These are phyloP conservation scores for Stratiomys singularior DNA, from an alignment of 2,888 invertebrate species.

Conservation along the genomic window DNA sequence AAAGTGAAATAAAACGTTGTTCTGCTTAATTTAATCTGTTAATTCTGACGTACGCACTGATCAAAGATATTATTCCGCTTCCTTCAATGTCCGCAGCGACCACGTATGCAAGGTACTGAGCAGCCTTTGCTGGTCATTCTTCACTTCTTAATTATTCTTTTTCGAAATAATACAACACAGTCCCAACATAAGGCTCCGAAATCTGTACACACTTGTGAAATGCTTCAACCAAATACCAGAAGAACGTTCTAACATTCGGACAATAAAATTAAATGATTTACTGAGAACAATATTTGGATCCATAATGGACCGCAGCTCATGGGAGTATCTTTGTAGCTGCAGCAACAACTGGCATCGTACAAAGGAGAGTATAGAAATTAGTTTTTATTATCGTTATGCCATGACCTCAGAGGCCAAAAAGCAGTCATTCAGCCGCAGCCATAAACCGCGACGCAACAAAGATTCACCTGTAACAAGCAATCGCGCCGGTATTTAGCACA, in stretches of 20 bases:
- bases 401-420: constrained; percentile 44
- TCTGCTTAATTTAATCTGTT: neutral
- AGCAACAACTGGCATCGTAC: neutral
- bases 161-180: constrained; percentile 2
- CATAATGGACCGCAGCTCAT: constrained; percentile 31
- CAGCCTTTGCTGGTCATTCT: neutral
- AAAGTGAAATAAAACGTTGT: constrained; percentile 35
- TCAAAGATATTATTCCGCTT: constrained; percentile 30
- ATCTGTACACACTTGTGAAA: neutral
- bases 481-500: constrained; percentile 32
- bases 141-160: constrained; percentile 25
- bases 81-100: neutral
- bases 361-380: constrained; percentile 24
- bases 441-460: constrained; percentile 37
- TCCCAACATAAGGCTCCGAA: neutral
- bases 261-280: constrained; percentile 28
- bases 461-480: constrained; percentile 41
- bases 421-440: constrained; percentile 42
- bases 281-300: constrained; percentile 24
- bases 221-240: neutral
- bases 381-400: constrained; percentile 34
- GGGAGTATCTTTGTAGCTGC: constrained; percentile 25
- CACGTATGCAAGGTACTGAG: neutral
- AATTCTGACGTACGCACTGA: neutral
- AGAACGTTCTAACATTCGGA: constrained; percentile 12